Evolutionary conservation across 2,113 vertebrate species (phyloP).

Genomic region (Protobothrops mucrosquamatus): DNA sequence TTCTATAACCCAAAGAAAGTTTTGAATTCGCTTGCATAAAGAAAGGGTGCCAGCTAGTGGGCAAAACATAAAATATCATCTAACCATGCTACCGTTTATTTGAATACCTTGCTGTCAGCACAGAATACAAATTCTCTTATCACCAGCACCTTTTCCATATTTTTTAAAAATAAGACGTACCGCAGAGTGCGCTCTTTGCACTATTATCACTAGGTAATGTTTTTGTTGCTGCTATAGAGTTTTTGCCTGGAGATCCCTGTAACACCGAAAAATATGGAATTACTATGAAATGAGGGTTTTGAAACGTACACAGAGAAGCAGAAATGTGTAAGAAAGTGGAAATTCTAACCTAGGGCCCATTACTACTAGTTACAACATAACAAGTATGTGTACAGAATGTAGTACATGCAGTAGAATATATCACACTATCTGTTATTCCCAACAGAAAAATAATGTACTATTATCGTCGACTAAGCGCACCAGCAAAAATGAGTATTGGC

Average conservation of each 20-base stretch:
- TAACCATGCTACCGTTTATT: background rate
- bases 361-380: background rate
- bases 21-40: constrained; percentile 46
- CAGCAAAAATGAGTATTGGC: too few species aligned
- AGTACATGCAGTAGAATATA: background rate
- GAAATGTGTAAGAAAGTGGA: constrained; percentile 9
- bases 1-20: constrained; percentile 49
- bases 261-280: background rate
- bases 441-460: background rate
- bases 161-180: constrained; percentile 38
- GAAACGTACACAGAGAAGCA: constrained; percentile 26
- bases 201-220: constrained; percentile 14
- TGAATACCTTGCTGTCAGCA: constrained; percentile 33
- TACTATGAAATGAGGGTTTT: constrained; percentile 8
- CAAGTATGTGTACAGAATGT: background rate
- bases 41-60: constrained; percentile 65
- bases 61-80: constrained; percentile 25
- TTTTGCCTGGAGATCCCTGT: background rate
- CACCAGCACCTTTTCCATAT: constrained; percentile 27
- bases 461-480: background rate
- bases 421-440: background rate
- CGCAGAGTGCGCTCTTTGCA: constrained; percentile 49
- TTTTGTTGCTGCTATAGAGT: constrained; percentile 22
- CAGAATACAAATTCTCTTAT: constrained; percentile 29
- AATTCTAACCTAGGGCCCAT: background rate